Conservation (phyloP, 1,140 invertebrate genomes). For the Aporrectodea caliginosa region DNA sequence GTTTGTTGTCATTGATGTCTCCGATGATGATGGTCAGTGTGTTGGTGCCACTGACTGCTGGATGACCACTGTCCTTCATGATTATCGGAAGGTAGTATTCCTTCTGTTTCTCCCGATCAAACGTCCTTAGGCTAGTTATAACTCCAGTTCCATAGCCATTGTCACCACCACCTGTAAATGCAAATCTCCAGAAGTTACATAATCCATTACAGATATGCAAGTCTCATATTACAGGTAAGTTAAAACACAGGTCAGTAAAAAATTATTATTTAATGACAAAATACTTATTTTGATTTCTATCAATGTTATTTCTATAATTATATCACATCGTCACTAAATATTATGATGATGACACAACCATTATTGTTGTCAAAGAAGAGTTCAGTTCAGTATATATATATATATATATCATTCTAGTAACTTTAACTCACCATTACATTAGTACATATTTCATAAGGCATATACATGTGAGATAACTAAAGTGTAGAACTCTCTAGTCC, state of each 20-base stretch:
- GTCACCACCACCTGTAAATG: conserved; percentile 16
- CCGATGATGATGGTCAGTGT: conserved; percentile 93
- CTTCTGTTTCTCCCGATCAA: conserved; percentile 79
- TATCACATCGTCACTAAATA: not conserved
- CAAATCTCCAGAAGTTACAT: not conserved
- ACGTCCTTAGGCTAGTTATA: conserved; percentile 74
- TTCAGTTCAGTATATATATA: too few species aligned
- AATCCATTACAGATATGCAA: too few species aligned
- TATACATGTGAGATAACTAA: too few species aligned
- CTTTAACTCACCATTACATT: too few species aligned
- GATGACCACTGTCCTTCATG: conserved; percentile 48
- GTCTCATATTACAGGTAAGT: not conserved
- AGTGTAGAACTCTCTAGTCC: too few species aligned
- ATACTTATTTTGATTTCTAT: not conserved
- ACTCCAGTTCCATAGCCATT: conserved; percentile 85
- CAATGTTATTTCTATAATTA: not conserved
- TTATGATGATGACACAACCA: not conserved
- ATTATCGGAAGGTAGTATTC: conserved; percentile 50
- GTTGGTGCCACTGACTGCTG: conserved; percentile 69
- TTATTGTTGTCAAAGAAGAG: too few species aligned
- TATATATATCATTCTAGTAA: too few species aligned
- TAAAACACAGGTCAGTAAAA: not conserved
- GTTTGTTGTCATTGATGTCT: conserved; percentile 88
- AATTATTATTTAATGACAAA: not conserved
- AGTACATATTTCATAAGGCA: too few species aligned